Evolutionary conservation across 2,797 vertebrate species (phyloP).

Genomic region (Ctenopoma kingsleyae): DNA sequence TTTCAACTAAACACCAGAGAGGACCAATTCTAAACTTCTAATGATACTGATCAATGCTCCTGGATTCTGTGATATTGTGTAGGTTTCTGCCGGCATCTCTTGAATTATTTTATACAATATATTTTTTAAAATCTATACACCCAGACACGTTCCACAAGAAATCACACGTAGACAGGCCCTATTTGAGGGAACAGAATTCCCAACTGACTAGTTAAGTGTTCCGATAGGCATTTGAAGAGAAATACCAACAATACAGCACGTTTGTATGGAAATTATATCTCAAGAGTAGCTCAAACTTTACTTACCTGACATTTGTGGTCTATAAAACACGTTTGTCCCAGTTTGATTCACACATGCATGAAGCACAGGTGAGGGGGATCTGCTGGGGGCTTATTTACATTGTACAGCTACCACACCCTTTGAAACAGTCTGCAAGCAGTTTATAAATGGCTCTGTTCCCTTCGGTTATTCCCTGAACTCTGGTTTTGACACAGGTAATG

Average conservation of each 20-base stretch:
- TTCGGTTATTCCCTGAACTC: slow-evolving; percentile 91
- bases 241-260: slow-evolving; percentile 87
- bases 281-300: slow-evolving; percentile 85
- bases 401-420: slow-evolving; percentile 88
- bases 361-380: slow-evolving; percentile 85
- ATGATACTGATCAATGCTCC: slow-evolving; percentile 76
- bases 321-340: slow-evolving; percentile 88
- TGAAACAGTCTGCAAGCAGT: slow-evolving; percentile 90
- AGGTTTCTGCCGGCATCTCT: slow-evolving; percentile 78
- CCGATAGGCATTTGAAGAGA: slow-evolving; percentile 86
- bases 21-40: slow-evolving; percentile 81
- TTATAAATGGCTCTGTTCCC: slow-evolving; percentile 92
- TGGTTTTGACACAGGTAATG: slow-evolving; percentile 88
- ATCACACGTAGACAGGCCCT: slow-evolving; percentile 87
- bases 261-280: slow-evolving; percentile 86
- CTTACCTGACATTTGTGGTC: slow-evolving; percentile 89
- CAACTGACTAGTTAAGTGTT: slow-evolving; percentile 82
- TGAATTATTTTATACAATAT: slow-evolving; percentile 73
- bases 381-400: slow-evolving; percentile 86
- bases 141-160: slow-evolving; percentile 87
- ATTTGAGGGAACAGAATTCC: slow-evolving; percentile 77
- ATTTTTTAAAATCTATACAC: slow-evolving; percentile 83
- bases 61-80: slow-evolving; percentile 75
- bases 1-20: slow-evolving; percentile 80
- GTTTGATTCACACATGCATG: slow-evolving; percentile 88